Base-by-base conservation (phyloP, 2,797 vertebrate genomes). In the Takifugu rubripes region DNA sequence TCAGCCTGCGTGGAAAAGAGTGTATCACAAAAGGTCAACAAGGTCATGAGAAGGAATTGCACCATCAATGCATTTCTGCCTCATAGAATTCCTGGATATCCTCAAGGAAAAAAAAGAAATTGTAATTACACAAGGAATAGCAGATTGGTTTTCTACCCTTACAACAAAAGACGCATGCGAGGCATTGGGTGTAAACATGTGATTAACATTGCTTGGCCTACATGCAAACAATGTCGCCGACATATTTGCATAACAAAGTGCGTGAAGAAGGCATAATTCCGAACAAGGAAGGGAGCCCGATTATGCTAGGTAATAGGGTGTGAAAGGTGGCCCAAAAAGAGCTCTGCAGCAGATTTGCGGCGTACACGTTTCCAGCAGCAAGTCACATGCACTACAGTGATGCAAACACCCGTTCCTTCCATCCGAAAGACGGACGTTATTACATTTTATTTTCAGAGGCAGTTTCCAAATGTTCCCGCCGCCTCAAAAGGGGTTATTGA, bases 401-500 rank as follows among this genome's bases (percentile, higher is more conserved):
- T 45, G 48, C 50, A 66, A 60, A 50, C 61, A 46, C 47, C 25
- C 48, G 27, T 49, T 51, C 44, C 6, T 21, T 49, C 57, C 44
- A 52, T 40, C 25, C 58, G 62, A 87, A 40, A 84, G 78, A 77
- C 59, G n/a, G 49, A 73, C 81, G 65, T 86, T 83, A 86, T 86
- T 83, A 85, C 83, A 88, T 84, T 75, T 54, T 77, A 77, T 87
- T 88, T 88, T 81, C 68, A 73, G 60, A 66, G 50, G 36, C 67
- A 50, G 73, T 78, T 86, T 83, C 84, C 77, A 75, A 64, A 61
- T 68, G 66, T 66, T 64, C 57, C 64, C 68, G 77, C 75, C 66
- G 61, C 77, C 72, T 78, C 70, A 70, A 81, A 82, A 78, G 72
- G 72, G 56, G 64, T 82, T 89, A 91, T 90, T 86, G 89, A 90